Conservation (phyloP, 2,797 vertebrate genomes). For the Phylloscopus collybita region DNA sequence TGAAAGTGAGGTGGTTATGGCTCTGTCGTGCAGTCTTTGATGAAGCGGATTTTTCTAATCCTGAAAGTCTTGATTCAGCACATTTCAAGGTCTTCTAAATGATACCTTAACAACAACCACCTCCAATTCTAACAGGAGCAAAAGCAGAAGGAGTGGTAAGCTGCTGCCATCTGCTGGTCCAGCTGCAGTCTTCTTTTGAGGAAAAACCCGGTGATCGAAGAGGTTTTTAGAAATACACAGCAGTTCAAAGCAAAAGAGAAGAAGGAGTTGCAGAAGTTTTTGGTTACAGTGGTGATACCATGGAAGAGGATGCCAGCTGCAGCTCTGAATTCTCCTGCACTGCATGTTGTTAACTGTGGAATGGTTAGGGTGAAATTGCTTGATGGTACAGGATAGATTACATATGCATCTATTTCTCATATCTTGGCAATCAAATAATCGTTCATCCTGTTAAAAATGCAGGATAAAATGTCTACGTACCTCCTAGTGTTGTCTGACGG, state of each 20-base stretch:
- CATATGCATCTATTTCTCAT: neutral
- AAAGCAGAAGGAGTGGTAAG: neutral
- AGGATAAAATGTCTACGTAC: neutral
- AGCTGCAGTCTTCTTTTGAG: neutral
- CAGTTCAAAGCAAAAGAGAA: neutral
- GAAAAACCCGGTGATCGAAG: neutral
- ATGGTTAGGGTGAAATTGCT: neutral
- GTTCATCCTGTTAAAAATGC: neutral
- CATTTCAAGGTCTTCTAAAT: constrained; percentile 25
- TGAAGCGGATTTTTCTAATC: neutral
- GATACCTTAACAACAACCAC: neutral
- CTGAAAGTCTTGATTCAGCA: constrained; percentile 6
- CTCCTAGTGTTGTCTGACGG: neutral
- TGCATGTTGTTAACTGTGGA: neutral
- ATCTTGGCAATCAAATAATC: neutral
- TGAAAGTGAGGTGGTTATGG: neutral
- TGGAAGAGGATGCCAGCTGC: neutral
- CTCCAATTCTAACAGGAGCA: neutral
- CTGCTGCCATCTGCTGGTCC: constrained; percentile 62
- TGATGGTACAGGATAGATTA: neutral
- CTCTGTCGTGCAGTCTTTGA: neutral
- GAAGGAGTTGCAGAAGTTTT: neutral
- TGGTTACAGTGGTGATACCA: neutral
- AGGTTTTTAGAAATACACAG: neutral
- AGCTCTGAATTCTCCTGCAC: neutral